phyloP scores from a whole-genome alignment of 2,888 invertebrate genomes.

The Tillus elongatus region DNA sequence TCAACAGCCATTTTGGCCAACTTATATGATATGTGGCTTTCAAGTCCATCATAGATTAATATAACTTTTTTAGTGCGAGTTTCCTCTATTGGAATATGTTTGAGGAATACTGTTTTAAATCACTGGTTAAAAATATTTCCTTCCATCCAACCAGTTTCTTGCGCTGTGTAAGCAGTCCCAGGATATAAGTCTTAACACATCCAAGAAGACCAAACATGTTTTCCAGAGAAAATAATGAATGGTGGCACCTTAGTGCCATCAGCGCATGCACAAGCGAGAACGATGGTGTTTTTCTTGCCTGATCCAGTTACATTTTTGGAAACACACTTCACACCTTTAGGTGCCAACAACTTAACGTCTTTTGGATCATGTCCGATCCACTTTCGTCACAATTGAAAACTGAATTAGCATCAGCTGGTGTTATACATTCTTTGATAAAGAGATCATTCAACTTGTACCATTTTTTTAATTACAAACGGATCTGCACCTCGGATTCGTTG shows the following conservation, averaged over 20 bases:
- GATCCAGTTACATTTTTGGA: conserved; percentile 9
- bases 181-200: too few species aligned
- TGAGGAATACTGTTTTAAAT: too few species aligned
- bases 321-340: conserved; percentile 10
- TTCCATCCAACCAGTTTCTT: too few species aligned
- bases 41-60: too few species aligned
- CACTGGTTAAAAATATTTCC: too few species aligned
- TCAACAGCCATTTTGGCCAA: too few species aligned
- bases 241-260: conserved; percentile 9
- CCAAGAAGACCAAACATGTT: too few species aligned
- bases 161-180: too few species aligned
- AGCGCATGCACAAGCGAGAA: conserved; percentile 10
- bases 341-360: conserved; percentile 5
- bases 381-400: conserved; percentile 8
- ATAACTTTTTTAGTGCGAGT: too few species aligned
- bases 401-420: conserved; percentile 9
- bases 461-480: conserved; percentile 10
- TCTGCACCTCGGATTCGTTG: conserved; percentile 7
- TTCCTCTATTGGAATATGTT: too few species aligned
- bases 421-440: conserved; percentile 10
- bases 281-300: conserved; percentile 7
- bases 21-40: too few species aligned
- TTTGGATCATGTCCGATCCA: conserved; percentile 9
- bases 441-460: conserved; percentile 5
- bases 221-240: too few species aligned